Base-by-base conservation (phyloP, 2,113 vertebrate genomes). In the Sturnira hondurensis region DNA sequence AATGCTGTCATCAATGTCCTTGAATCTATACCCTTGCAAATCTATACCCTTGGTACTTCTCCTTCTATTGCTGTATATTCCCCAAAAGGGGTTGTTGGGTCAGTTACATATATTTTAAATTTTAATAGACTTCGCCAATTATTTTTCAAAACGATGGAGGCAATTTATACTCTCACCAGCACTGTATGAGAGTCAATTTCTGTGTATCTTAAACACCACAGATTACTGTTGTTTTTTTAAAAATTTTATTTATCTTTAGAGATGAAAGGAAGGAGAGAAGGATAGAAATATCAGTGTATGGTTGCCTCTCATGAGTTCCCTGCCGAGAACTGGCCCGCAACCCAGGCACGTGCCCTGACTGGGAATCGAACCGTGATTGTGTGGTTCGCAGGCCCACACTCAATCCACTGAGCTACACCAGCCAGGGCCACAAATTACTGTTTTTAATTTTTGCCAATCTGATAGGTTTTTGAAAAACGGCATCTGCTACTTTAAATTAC, bases 391-490 rank as follows among this genome's bases (percentile, higher is more conserved):
- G n/a, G n/a, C n/a, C n/a, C n/a, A n/a, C n/a, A n/a, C n/a, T n/a
- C n/a, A n/a, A n/a, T n/a, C n/a, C n/a, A n/a, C n/a, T n/a, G n/a
- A n/a, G n/a, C n/a, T n/a, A n/a, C n/a, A n/a, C n/a, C n/a, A n/a
- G n/a, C n/a, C n/a, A n/a, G n/a, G n/a, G 22, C 24, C 41, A 47
- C 38, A 74, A 54, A 80, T 33, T 77, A 38, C 20, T 58, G n/a
- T 84, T 93, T 89, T 70, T 61, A 92, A 93, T 70, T 61, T 84
- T 78, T 93, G 85, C 20, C 54, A 84, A 56, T 61, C 70, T 71
- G 28, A 88, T n/a, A 45, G 28, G 22, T 73, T 94, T 68, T 52
- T 76, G 31, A 43, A 31, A 84, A 78, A 67, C 36, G 52, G 63
- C 22, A 52, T 43, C 38, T 65, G 28, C 85, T 78, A 86, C 47